Evolutionary conservation across 2,113 vertebrate genomes (phyloP), one percentile per base, ranked within the genome.

Genomic region (Solenodon paradoxus): DNA sequence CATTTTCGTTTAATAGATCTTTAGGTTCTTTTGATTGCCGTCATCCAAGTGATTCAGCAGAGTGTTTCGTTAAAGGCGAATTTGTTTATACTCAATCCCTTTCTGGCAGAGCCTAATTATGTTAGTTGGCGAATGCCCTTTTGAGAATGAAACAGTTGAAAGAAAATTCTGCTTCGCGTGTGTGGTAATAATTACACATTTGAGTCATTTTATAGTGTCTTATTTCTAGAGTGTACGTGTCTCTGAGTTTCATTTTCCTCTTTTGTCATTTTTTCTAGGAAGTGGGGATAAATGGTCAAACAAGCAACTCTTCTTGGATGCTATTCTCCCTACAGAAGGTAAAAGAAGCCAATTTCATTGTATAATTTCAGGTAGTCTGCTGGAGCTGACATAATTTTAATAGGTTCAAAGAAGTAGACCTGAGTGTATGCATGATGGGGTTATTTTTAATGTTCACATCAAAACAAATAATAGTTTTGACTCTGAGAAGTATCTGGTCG

Each of bases 291-390:
- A 97, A 95, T 97, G 97, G 95, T 95, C 95, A 95, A 97, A 96
- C 94, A 97, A 95, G 96, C 96, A 97, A 20, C 78, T 97, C 84
- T 97, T 96, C 95, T 96, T 97, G 93, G 95, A 97, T 90, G 71
- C 95, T 96, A 95, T 97, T 97, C 95, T 97, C 93, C 95, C 96
- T 95, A 78, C 96, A 96, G 96, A 97, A 96, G 97, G 97, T 97
- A 96, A 94, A 94, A 66, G 26, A 79, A 93, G 38, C 42, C 24
- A 83, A 24, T 82, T 87, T 78, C 40, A 35, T 61, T 93, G 30
- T 80, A 57, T 88, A 49, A 19, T 81, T 93, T 66, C 26, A 89
- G 30, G 1, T 80, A 71, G 38, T 75, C 12, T 72, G 17, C 45
- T 93, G 38, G 64, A 94, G 90, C 66, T 74, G 17, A 10, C 40